Percentiles rank a stretch among this genome's conserved stretches.
These are phyloP conservation scores for Smutsia gigantea DNA, from an alignment of 2,797 vertebrate genomes.

Conservation along the genomic window DNA sequence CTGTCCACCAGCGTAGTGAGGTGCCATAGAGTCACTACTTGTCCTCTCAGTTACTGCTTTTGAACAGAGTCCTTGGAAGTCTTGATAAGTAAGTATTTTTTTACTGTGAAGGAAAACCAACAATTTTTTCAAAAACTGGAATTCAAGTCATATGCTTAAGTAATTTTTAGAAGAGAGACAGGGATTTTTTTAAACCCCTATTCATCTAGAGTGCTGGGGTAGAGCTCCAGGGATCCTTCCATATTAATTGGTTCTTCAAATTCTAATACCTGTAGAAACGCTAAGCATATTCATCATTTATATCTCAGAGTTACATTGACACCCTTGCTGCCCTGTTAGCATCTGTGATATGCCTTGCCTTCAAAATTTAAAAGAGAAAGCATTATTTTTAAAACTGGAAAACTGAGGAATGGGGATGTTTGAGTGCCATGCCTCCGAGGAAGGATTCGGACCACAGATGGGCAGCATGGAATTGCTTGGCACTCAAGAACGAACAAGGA, in stretches of 20 bases:
- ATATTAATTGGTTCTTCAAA: not conserved
- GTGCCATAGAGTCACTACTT: too few relatives aligned
- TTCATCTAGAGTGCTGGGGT: not conserved
- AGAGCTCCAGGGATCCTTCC: not conserved
- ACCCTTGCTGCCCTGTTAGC: not conserved
- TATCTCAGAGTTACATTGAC: not conserved
- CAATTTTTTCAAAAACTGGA: not conserved
- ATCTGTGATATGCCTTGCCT: not conserved
- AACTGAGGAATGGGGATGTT: not conserved
- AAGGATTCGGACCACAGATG: not conserved
- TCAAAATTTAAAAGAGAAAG: not conserved
- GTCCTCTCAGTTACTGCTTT: not conserved
- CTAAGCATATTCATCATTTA: not conserved
- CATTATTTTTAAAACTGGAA: not conserved
- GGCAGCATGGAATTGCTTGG: not conserved
- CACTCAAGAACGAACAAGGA: not conserved
- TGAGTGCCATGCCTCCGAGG: not conserved
- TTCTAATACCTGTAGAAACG: not conserved
- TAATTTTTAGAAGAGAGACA: constrained; percentile 14
- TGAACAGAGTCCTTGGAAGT: constrained; percentile 44
- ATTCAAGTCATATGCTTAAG: constrained; percentile 45
- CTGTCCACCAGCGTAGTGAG: too few relatives aligned
- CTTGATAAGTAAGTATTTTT: constrained; percentile 55
- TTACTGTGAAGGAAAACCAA: constrained; percentile 44
- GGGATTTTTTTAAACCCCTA: not conserved